These are phyloP conservation scores for Pollachius pollachius DNA, from an alignment of 2,113 vertebrate genomes.

Conservation along the genomic window DNA sequence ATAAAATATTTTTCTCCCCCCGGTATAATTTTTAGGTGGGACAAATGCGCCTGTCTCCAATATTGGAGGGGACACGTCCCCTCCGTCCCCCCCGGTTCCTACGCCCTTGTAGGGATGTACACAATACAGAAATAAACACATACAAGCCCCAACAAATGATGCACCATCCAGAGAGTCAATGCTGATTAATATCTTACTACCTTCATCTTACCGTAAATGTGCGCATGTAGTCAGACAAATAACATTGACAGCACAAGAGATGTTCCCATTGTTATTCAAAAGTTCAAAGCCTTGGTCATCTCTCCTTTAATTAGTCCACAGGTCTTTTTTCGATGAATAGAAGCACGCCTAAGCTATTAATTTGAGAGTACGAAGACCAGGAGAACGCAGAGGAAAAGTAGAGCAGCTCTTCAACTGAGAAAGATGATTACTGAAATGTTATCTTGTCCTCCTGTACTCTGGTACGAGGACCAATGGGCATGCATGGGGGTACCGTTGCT, in stretches of 20 bases:
- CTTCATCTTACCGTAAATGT: conserved; percentile 76
- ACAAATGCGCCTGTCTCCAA: too few relatives aligned
- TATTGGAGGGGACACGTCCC: too few relatives aligned
- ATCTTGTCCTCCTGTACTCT: not conserved
- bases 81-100: too few relatives aligned
- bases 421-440: not conserved
- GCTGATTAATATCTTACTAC: too few relatives aligned
- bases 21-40: too few relatives aligned
- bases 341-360: too few relatives aligned
- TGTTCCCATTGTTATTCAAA: conserved; percentile 70
- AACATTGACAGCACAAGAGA: conserved; percentile 71
- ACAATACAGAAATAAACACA: too few relatives aligned
- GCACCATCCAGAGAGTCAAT: too few relatives aligned
- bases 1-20: too few relatives aligned
- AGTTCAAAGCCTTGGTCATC: not conserved
- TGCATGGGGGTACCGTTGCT: conserved; percentile 5
- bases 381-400: not conserved
- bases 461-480: not conserved
- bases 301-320: not conserved
- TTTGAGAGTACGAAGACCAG: not conserved
- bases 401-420: not conserved
- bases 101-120: too few relatives aligned
- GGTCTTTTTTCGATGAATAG: not conserved
- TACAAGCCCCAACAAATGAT: too few relatives aligned
- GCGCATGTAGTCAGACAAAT: conserved; percentile 76